Evolutionary conservation across 2,797 vertebrate genomes (phyloP), one percentile per base, ranked within the genome.

Genomic region (Malurus leucopterus): DNA sequence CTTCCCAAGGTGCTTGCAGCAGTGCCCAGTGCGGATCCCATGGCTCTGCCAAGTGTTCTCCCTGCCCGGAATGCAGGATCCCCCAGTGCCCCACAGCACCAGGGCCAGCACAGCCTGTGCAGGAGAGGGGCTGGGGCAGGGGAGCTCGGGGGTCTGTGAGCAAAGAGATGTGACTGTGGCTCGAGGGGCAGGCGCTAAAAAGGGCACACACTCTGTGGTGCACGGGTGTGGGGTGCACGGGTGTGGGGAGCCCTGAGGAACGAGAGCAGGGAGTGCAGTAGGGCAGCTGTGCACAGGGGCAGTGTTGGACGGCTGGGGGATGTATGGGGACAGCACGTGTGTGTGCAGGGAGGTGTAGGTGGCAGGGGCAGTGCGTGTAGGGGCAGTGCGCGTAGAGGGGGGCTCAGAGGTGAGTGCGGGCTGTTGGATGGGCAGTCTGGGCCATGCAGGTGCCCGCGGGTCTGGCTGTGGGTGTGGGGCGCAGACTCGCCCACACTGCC

Each of bases 391-490:
- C 2, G 30, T 15, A 7, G 19, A 0, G 6, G 30, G 77, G 16
- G 30, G 32, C 2, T 46, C 54, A 6, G 1, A 1, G 2, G 15
- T 1, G 30, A 3, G 5, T 2, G n/a, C 34, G 6, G 49, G 34
- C 34, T 23, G 24, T 2, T 4, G 69, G 32, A 8, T 4, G 38
- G 16, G 27, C 57, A 6, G 11, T 14, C 26, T 15, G 22, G 2
- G 7, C 1, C 1, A 0, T 2, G 14, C 26, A 14, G 67, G 49
- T 17, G 44, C 36, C 47, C 5, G 5, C 3, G 2, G 68, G 26
- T 24, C 27, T 2, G 2, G 1, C 2, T 6, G 63, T 9, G 26
- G 38, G 4, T 15, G 23, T 7, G 59, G 32, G 40, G 14, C 38
- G 59, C 61, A 38, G 44, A 4, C 24, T 36, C 8, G 7, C 11